phyloP scores from a whole-genome alignment of 1,140 invertebrate genomes.

The Nasonia longicornis region DNA sequence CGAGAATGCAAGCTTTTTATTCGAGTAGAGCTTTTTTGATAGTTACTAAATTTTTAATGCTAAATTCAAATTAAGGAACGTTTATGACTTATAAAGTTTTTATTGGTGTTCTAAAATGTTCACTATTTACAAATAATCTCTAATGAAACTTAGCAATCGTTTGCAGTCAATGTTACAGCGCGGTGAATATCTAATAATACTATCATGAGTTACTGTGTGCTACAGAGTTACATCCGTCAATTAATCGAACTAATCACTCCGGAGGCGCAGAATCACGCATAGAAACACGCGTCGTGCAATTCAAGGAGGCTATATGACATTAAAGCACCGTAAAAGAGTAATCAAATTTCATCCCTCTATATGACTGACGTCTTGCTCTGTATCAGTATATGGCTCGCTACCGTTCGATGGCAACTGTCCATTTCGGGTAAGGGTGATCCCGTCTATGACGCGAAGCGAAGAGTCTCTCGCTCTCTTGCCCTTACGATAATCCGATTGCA shows the following conservation, averaged over 20 bases:
- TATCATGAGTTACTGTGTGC: not conserved
- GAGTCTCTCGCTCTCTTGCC: slow-evolving; percentile 35
- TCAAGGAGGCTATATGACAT: not conserved
- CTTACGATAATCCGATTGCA: slow-evolving; percentile 55
- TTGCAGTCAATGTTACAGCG: not conserved
- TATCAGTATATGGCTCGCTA: not conserved
- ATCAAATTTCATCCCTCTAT: slow-evolving; percentile 26
- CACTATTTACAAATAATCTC: too few species aligned
- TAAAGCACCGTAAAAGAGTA: slow-evolving; percentile 20
- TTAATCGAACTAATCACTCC: slow-evolving; percentile 12
- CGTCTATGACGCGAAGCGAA: slow-evolving; percentile 49
- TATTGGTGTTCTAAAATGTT: too few species aligned
- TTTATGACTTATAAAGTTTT: too few species aligned
- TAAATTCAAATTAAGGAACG: too few species aligned
- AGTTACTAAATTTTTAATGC: too few species aligned
- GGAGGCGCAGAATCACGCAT: not conserved
- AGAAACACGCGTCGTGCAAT: not conserved
- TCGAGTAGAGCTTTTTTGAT: too few species aligned
- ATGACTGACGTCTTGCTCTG: not conserved
- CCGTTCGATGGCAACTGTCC: slow-evolving; percentile 47
- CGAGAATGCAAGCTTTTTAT: too few species aligned
- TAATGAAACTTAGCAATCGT: not conserved
- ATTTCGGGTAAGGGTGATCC: slow-evolving; percentile 51
- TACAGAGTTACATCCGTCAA: not conserved
- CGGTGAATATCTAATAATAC: not conserved